These are phyloP conservation scores for Limnephilus marmoratus DNA, from an alignment of 2,888 invertebrate species.

Conservation along the genomic window DNA sequence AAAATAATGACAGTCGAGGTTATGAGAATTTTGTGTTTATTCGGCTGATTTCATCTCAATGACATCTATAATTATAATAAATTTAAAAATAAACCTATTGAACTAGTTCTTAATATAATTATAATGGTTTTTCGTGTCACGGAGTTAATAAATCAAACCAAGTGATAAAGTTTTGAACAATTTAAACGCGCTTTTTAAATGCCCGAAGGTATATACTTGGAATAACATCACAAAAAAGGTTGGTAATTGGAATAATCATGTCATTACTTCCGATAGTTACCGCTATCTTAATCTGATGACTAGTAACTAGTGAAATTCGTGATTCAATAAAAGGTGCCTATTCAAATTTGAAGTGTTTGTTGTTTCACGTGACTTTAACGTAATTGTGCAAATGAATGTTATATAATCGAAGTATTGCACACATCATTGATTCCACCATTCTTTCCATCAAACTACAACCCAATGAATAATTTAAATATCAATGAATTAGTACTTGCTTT, in stretches of 20 bases:
- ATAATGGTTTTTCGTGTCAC: neutral
- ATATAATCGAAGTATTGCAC: neutral
- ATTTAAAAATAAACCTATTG: neutral
- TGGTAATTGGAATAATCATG: neutral
- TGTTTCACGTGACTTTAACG: neutral
- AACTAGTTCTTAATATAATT: neutral
- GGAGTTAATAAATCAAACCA: neutral
- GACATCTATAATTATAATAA: constrained; percentile 37
- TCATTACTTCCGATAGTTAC: neutral
- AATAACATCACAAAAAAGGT: constrained; percentile 10
- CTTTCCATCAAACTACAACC: neutral
- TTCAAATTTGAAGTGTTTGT: neutral
- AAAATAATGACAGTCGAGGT: constrained; percentile 39
- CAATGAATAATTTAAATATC: neutral
- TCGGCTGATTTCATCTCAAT: constrained; percentile 47
- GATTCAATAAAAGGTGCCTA: neutral
- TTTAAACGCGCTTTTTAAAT: neutral
- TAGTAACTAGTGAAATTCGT: neutral
- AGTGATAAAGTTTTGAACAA: neutral
- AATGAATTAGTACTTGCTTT: neutral
- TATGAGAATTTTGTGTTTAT: constrained; percentile 53
- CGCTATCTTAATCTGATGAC: neutral
- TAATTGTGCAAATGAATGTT: neutral
- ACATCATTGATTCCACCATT: neutral
- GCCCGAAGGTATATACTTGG: neutral